Percentiles rank a stretch among this genome's conserved stretches.
These are phyloP conservation scores for Diacarnus erythraeanus DNA, from an alignment of 37 sponge, comb jelly and placozoan species.

Conservation along the genomic window DNA sequence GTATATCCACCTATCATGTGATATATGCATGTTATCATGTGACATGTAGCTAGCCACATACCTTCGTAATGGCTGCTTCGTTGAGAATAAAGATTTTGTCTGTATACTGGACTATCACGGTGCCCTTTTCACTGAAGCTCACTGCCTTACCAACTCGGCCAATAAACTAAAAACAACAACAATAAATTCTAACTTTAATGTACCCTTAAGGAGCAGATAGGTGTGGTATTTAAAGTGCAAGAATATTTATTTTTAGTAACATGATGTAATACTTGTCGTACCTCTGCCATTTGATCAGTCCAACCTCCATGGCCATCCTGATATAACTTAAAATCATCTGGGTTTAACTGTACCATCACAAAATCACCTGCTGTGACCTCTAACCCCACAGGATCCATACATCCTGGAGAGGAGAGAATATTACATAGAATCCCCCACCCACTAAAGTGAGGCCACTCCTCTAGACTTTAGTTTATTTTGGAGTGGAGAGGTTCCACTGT, in stretches of 20 bases:
- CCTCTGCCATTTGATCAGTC: constrained; percentile 76
- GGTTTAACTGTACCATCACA: constrained; percentile 70
- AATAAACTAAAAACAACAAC: constrained; percentile 14
- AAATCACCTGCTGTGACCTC: constrained; percentile 63
- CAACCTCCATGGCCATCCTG: constrained; percentile 93
- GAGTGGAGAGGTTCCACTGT: too few species aligned
- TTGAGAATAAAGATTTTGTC: constrained; percentile 21
- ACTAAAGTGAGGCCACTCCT: too few species aligned
- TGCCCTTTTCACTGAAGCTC: constrained; percentile 5
- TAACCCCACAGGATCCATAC: neutral
- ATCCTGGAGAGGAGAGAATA: neutral
- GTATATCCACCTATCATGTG: constrained; percentile 19
- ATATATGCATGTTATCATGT: neutral
- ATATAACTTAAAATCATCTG: constrained; percentile 65
- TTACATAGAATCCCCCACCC: too few species aligned
- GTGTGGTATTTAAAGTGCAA: too few species aligned
- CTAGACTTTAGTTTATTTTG: too few species aligned
- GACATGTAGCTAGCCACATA: neutral
- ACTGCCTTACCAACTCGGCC: constrained; percentile 21
- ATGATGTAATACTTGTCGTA: neutral
- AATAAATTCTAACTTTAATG: neutral
- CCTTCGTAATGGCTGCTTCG: constrained; percentile 11
- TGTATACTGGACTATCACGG: constrained; percentile 27
- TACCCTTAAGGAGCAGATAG: too few species aligned
- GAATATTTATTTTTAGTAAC: neutral